Base-by-base conservation (phyloP, 2,113 vertebrate genomes). In the Mustela lutreola region DNA sequence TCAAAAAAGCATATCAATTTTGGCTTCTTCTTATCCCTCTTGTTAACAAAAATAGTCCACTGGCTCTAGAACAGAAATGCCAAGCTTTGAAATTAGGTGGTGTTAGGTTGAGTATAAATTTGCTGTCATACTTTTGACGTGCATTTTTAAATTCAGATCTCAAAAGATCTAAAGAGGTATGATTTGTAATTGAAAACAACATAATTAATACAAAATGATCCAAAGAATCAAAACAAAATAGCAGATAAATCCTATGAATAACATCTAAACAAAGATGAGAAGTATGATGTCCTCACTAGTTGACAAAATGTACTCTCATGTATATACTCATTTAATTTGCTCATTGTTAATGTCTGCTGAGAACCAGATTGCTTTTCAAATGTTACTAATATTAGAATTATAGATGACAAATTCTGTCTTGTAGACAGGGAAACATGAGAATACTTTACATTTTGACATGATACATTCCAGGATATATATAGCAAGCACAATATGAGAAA, bases 101-200 rank as follows among this genome's bases (percentile, higher is more conserved):
- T 87, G 50, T 39, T 84, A 62, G 63, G 18, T 48, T 78, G 45
- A 83, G 18, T 67, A 58, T 42, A 94, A 88, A 95, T 85, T 80
- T 63, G 10, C 58, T 95, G 48, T 53, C 42, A 63, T 89, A 87
- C 95, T 94, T 98, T 93, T 86, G 89, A 63, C 63, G 81, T 53
- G 16, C 21, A 91, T 88, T 87, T 95, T 78, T 0, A 92, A 97
- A 85, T 96, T 95, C 62, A 83, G 70, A 83, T 87, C 80, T 91
- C 31, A 33, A 71, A 93, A 39, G 33, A 63, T 75, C 31, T 94
- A 84, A 65, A 84, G 22, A 9, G 58, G 36, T 84, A 1, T 3
- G 93, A 62, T 42, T 71, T 96, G 45, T 96, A 93, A 73, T 56
- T 63, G 62, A 80, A 92, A 95, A 89, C 75, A 42, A 60, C 42